Conservation (phyloP, 2,113 vertebrate species). For the Hydropotes inermis region DNA sequence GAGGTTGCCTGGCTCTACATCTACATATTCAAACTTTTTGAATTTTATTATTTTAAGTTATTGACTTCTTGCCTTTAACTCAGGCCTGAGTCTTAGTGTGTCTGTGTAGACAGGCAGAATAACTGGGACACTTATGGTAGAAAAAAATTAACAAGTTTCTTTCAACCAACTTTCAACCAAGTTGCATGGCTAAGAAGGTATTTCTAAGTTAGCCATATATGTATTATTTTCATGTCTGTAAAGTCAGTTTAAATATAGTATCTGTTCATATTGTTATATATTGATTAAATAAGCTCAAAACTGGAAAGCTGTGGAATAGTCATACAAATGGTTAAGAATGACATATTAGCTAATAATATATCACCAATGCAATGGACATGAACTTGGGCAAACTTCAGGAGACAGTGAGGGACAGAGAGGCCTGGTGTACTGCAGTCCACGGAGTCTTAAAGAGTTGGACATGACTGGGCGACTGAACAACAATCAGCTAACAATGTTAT, state of each 20-base stretch:
- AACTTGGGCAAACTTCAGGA: neutral
- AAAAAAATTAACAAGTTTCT: neutral
- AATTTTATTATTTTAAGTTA: neutral
- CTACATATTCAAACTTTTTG: neutral
- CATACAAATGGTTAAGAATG: too few relatives aligned
- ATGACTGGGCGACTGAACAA: neutral
- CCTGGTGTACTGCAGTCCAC: neutral
- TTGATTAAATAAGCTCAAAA: neutral
- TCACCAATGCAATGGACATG: neutral
- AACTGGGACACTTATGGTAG: neutral
- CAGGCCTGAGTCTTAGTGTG: neutral
- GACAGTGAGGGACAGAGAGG: neutral
- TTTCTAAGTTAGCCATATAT: neutral
- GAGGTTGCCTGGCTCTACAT: neutral
- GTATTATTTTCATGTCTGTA: neutral
- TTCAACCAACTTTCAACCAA: neutral
- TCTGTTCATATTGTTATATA: neutral
- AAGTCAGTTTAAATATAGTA: neutral
- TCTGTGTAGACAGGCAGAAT: neutral
- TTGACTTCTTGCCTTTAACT: neutral
- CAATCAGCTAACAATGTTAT: neutral
- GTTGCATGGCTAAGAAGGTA: neutral
- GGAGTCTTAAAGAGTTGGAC: neutral
- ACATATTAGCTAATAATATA: neutral
- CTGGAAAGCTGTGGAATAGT: too few relatives aligned